Percentiles rank a stretch among this genome's conserved stretches.
Evolutionary conservation across 2,888 invertebrate genomes (phyloP).

Genomic region (Orthonychiurus folsomi): DNA sequence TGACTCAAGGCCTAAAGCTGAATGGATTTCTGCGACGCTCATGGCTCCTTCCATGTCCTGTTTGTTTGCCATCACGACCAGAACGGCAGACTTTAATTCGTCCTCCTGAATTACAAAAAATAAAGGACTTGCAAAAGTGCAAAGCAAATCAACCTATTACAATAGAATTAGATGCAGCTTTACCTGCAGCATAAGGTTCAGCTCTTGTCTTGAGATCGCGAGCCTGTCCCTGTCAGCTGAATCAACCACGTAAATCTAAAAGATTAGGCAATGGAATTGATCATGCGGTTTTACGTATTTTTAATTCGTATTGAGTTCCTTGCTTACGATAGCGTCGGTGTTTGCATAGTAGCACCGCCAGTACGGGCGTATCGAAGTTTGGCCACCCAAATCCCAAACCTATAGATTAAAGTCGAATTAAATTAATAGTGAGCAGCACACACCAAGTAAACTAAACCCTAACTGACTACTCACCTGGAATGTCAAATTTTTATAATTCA

Average conservation of each 20-base stretch:
- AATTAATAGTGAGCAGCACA: not conserved
- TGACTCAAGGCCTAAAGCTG: slow-evolving; percentile 22
- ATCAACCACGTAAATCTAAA: slow-evolving; percentile 83
- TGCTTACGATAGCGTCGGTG: slow-evolving; percentile 84
- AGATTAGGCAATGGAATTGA: not conserved
- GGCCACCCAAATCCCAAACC: slow-evolving; percentile 94
- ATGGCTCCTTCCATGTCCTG: slow-evolving; percentile 98
- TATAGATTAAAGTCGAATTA: slow-evolving; percentile 14
- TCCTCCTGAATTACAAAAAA: slow-evolving; percentile 64
- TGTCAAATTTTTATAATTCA: slow-evolving; percentile 96
- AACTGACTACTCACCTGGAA: slow-evolving; percentile 64
- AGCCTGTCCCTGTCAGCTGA: slow-evolving; percentile 97
- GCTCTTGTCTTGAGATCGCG: slow-evolving; percentile 97
- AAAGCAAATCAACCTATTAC: not conserved
- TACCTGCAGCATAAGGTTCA: slow-evolving; percentile 92
- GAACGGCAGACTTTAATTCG: slow-evolving; percentile 86
- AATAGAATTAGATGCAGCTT: too few species aligned
- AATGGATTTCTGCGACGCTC: slow-evolving; percentile 69
- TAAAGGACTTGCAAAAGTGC: not conserved
- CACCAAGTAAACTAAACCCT: not conserved
- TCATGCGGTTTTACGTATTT: not conserved
- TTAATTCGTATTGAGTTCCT: not conserved
- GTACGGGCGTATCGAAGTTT: slow-evolving; percentile 70
- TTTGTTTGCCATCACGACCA: slow-evolving; percentile 96
- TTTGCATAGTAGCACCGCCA: slow-evolving; percentile 99